Evolutionary conservation across 64 coral and sea anemone species (phyloP).

Genomic region (Pocillopora damicornis): DNA sequence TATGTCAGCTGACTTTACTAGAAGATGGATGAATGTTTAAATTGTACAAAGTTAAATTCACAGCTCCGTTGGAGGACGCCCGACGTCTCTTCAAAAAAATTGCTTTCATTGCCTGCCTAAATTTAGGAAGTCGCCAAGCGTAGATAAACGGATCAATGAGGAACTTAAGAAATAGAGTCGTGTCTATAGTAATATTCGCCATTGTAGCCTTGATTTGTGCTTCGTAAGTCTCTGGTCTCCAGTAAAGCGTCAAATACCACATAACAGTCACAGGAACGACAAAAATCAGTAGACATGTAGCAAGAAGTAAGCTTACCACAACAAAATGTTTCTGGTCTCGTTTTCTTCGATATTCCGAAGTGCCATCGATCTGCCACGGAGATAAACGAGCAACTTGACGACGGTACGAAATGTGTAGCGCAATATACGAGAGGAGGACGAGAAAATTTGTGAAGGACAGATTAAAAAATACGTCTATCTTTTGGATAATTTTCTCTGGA

Average conservation of each 20-base stretch:
- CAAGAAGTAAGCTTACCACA: slow-evolving; percentile 47
- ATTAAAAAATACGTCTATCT: slow-evolving; percentile 68
- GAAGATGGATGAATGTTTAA: background rate
- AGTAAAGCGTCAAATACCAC: slow-evolving; percentile 71
- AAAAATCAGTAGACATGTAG: slow-evolving; percentile 56
- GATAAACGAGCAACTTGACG: slow-evolving; percentile 32
- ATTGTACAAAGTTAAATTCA: slow-evolving; percentile 13
- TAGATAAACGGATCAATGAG: slow-evolving; percentile 79
- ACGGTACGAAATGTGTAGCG: slow-evolving; percentile 50
- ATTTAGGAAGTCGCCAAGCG: slow-evolving; percentile 57
- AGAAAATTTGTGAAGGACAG: slow-evolving; percentile 43
- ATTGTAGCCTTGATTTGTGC: slow-evolving; percentile 40
- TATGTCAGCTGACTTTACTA: background rate
- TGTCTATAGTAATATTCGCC: slow-evolving; percentile 40
- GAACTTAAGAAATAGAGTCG: slow-evolving; percentile 68
- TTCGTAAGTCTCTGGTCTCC: slow-evolving; percentile 7
- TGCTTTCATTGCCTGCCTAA: slow-evolving; percentile 32
- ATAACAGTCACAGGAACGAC: slow-evolving; percentile 42
- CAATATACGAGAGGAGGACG: slow-evolving; percentile 48
- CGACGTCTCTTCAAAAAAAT: slow-evolving; percentile 13
- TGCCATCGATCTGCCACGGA: background rate
- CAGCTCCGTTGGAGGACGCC: background rate
- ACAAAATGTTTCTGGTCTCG: slow-evolving; percentile 47
- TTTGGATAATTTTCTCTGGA: slow-evolving; percentile 41
- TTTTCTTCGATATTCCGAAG: slow-evolving; percentile 12